These are phyloP conservation scores for Odontomyia ornata DNA, from an alignment of 2,888 invertebrate genomes.

Conservation along the genomic window DNA sequence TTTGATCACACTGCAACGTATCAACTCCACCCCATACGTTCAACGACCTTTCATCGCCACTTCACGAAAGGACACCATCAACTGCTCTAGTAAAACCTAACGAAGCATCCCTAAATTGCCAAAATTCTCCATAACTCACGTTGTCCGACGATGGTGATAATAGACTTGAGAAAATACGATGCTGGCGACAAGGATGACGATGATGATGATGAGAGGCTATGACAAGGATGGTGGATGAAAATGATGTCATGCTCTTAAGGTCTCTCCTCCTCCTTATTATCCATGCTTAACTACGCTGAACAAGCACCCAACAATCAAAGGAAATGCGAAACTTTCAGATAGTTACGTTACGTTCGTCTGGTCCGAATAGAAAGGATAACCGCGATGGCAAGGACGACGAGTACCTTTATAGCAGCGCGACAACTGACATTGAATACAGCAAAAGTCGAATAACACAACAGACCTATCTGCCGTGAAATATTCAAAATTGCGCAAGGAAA, in stretches of 20 bases:
- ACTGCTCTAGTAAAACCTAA: not conserved
- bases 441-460: not conserved
- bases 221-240: not conserved
- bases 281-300: not conserved
- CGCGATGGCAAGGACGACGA: not conserved
- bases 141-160: constrained; percentile 28
- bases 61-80: not conserved
- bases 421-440: not conserved
- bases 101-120: constrained; percentile 33
- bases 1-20: too few species aligned
- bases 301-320: too few species aligned
- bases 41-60: too few species aligned
- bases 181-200: not conserved
- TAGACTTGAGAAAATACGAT: constrained; percentile 10
- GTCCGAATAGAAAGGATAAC: not conserved
- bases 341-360: not conserved
- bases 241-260: constrained; percentile 20
- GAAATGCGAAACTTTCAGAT: not conserved
- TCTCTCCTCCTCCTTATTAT: not conserved
- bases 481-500: not conserved
- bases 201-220: not conserved
- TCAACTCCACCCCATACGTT: too few species aligned
- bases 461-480: not conserved
- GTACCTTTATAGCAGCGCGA: too few species aligned
- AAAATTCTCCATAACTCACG: constrained; percentile 38